A percentile compares a stretch with the other conserved stretches of the same genome.
Conservation (phyloP, 2,797 vertebrate genomes). For the Acropternis orthonyx region DNA sequence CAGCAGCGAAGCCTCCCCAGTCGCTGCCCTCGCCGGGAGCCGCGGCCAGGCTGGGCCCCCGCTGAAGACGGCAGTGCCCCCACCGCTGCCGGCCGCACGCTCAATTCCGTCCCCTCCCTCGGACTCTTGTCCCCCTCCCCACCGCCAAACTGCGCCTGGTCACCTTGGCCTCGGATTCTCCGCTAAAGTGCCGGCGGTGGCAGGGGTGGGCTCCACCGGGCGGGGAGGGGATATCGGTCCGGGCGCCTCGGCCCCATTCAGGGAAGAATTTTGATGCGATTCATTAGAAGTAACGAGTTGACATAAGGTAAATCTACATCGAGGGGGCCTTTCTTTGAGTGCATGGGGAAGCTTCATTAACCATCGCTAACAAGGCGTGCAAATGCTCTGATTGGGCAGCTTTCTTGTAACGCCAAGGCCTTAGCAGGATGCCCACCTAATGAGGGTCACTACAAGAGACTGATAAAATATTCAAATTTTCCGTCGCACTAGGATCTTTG, state of each 20-base stretch:
- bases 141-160: neutral
- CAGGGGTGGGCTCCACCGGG: conserved; percentile 40
- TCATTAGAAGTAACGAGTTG: conserved; percentile 99
- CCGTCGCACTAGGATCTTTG: conserved; percentile 77
- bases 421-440: conserved; percentile 98
- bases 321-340: conserved; percentile 91
- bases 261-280: conserved; percentile 80
- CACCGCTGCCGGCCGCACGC: neutral
- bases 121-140: neutral
- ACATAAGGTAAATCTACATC: conserved; percentile 96
- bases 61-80: neutral
- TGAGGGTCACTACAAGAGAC: conserved; percentile 86
- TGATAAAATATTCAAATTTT: conserved; percentile 82
- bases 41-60: neutral
- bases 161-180: conserved; percentile 19
- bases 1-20: neutral
- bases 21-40: neutral
- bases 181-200: conserved; percentile 30
- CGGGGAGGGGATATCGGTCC: conserved; percentile 25
- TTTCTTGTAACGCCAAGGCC: conserved; percentile 89
- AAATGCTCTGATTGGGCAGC: conserved; percentile 96
- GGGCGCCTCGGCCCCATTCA: conserved; percentile 84
- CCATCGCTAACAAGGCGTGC: conserved; percentile 98
- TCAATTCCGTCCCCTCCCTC: conserved; percentile 10
- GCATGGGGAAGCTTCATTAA: conserved; percentile 95